Evolutionary conservation across 2,797 vertebrate species (phyloP).

Genomic region (Chrysocyon brachyurus): DNA sequence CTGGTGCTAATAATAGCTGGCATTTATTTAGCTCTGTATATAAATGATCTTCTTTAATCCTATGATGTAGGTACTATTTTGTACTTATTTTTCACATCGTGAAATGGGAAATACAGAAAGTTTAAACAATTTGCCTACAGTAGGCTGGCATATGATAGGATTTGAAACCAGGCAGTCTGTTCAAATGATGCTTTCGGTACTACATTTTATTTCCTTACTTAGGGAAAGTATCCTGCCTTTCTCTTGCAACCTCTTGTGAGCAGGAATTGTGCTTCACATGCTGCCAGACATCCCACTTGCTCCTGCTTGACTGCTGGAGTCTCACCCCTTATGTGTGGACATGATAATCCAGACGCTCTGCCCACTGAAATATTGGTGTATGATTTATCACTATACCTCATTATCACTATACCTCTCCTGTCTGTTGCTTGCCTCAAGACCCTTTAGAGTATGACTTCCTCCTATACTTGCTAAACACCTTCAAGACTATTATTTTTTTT

Average conservation of each 20-base stretch:
- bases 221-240: neutral
- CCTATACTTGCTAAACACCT: neutral
- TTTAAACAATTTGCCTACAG: slow-evolving; percentile 25
- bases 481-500: neutral
- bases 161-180: neutral
- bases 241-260: neutral
- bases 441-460: neutral
- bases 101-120: slow-evolving; percentile 6
- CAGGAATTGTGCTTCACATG: neutral
- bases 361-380: neutral
- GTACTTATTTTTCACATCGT: slow-evolving; percentile 57
- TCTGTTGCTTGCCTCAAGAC: neutral
- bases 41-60: slow-evolving; percentile 49
- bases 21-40: slow-evolving; percentile 39
- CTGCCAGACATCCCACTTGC: neutral
- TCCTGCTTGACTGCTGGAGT: neutral
- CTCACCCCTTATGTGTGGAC: neutral
- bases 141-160: neutral
- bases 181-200: neutral
- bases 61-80: slow-evolving; percentile 11
- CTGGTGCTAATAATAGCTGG: slow-evolving; percentile 57
- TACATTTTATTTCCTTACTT: neutral
- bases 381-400: neutral
- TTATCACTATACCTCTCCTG: neutral
- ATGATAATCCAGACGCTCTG: neutral